Evolutionary conservation across 2,888 invertebrate genomes (phyloP), one percentile per base, ranked within the genome.

Genomic region (Ornithoptera alexandrae): DNA sequence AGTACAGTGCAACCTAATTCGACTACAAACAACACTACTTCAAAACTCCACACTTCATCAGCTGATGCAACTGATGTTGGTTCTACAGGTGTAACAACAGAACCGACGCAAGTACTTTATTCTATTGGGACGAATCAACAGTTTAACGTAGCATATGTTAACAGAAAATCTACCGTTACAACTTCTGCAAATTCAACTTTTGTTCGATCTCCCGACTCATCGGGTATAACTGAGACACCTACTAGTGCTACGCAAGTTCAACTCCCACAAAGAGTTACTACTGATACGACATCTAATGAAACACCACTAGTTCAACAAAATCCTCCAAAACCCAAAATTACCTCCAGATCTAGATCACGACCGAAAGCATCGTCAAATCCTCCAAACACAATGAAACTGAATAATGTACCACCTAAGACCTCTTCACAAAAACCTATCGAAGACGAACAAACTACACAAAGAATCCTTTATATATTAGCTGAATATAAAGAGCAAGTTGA

Each of bases 401-500:
- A 95, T 50, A 94, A 95, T 4, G 93, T 95, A 46, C 94, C 95
- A 5, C 86, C 92, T 2, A 93, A 93, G 76, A 84, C 92, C 1
- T 87, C 92, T 0, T 79, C 88, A 71, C 96, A 96, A 76, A 96
- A 96, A 81, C 96, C 96, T 1, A 94, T 96, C 74, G 96, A 96
- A 88, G 96, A 96, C 78, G 96, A 96, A 79, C 96, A 96, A 81
- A 96, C 96, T 0, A 96, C 96, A 0, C 96, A 96, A 79, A 92
- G 96, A 74, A 96, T 96, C 77, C 94, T 96, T 72, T 96, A 96
- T 74, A 96, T 96, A 76, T 84, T 96, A 64, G 96, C 96, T 0
- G 96, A 96, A 80, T 96, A 96, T 82, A 96, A 96, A 63, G 96
- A 96, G 78, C 96, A 96, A 79, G 90, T 96, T 60, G 93, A 96